Evolutionary conservation across 2,113 vertebrate genomes (phyloP).

Genomic region (Syngnathus typhle): DNA sequence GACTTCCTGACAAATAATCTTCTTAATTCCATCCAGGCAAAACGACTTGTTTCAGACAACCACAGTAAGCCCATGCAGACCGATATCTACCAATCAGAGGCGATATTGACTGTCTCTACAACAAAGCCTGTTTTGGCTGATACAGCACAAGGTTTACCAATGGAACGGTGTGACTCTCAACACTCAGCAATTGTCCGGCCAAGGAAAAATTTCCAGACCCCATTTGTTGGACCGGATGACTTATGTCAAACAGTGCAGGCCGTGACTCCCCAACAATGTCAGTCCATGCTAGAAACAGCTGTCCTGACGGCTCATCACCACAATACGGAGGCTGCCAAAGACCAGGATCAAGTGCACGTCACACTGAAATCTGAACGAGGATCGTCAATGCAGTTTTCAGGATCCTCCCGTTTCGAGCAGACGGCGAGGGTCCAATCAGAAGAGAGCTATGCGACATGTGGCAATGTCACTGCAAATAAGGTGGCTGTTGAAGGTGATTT

Average conservation of each 20-base stretch:
- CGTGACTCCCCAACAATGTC: constrained; percentile 5
- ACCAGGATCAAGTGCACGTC: constrained; percentile 35
- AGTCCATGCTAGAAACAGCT: constrained; percentile 17
- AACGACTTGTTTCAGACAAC: constrained; percentile 11
- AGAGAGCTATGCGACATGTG: constrained; percentile 53
- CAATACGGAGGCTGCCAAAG: constrained; percentile 18
- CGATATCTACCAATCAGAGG: constrained; percentile 25
- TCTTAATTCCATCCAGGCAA: constrained; percentile 22
- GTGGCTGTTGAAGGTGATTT: constrained; percentile 80
- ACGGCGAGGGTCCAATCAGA: constrained; percentile 41
- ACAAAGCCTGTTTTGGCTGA: constrained; percentile 12
- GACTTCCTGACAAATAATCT: constrained; percentile 19
- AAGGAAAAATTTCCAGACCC: constrained; percentile 1
- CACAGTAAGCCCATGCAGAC: constrained; percentile 14
- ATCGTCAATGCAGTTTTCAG: constrained; percentile 22
- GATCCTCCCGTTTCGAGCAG: constrained; percentile 27
- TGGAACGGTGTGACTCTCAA: constrained; percentile 18
- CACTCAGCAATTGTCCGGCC: constrained; percentile 18
- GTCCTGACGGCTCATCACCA: constrained; percentile 5
- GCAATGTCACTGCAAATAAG: constrained; percentile 69
- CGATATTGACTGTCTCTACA: constrained; percentile 15
- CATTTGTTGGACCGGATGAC: constrained; percentile 14
- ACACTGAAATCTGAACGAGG: constrained; percentile 22
- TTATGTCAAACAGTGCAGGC: constrained; percentile 12
- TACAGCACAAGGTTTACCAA: constrained; percentile 9